Conservation (phyloP, 2,888 invertebrate genomes). For the Luffia ferchaultella region DNA sequence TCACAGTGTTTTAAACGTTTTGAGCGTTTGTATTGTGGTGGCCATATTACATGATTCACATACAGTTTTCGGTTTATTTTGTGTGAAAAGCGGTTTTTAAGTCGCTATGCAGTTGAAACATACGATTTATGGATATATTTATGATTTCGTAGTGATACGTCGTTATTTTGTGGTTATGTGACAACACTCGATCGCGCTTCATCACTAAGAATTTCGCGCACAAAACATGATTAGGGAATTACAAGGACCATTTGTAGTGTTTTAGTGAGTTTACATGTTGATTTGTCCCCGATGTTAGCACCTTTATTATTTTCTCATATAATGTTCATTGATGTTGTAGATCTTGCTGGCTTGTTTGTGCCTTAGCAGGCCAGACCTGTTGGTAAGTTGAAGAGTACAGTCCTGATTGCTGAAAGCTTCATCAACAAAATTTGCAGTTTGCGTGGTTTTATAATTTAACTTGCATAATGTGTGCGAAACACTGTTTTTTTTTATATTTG, state of each 20-base stretch:
- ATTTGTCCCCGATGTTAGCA: constrained; percentile 52
- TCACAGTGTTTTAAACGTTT: constrained; percentile 57
- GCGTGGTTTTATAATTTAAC: constrained; percentile 54
- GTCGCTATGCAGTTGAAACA: constrained; percentile 37
- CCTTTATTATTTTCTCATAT: constrained; percentile 51
- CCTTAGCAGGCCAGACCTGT: constrained; percentile 77
- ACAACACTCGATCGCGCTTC: constrained; percentile 21
- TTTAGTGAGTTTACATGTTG: constrained; percentile 37
- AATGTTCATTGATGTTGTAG: constrained; percentile 71
- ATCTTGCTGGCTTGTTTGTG: constrained; percentile 79
- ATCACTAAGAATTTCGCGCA: constrained; percentile 47
- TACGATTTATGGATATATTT: too few relatives aligned
- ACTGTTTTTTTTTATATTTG: constrained; percentile 25
- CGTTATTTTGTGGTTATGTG: constrained; percentile 37
- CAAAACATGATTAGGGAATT: constrained; percentile 56
- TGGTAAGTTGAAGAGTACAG: constrained; percentile 68
- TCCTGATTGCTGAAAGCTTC: constrained; percentile 49
- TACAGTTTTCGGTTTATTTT: constrained; percentile 46
- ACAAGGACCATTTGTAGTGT: constrained; percentile 61
- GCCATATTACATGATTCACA: constrained; percentile 63
- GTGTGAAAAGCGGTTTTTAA: constrained; percentile 37
- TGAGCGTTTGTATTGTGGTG: constrained; percentile 48
- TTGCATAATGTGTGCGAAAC: constrained; percentile 55
- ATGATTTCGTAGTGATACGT: too few relatives aligned
- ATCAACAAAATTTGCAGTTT: constrained; percentile 48